Conservation (phyloP, 1,140 invertebrate genomes). For the Hydropsyche tenuis region DNA sequence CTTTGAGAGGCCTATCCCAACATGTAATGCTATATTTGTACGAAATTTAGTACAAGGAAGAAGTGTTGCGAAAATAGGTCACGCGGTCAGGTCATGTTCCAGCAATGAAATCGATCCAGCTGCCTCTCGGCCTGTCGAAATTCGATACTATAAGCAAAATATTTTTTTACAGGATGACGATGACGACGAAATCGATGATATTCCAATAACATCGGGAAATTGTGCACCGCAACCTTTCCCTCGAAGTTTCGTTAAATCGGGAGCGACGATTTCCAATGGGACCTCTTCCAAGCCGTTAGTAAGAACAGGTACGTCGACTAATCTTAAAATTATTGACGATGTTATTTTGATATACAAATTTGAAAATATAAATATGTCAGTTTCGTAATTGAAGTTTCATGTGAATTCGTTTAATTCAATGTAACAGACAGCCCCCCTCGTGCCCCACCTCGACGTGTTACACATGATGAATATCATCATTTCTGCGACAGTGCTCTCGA, state of each 20-base stretch:
- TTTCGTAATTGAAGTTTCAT: neutral
- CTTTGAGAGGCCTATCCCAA: conserved; percentile 6
- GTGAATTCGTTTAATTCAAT: conserved; percentile 24
- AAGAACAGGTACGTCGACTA: conserved; percentile 60
- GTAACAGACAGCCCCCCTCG: conserved; percentile 55
- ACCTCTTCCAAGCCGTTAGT: conserved; percentile 67
- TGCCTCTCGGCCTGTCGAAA: neutral
- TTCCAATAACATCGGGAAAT: conserved; percentile 55
- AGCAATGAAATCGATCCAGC: conserved; percentile 26
- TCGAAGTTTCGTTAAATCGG: conserved; percentile 52
- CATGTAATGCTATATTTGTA: neutral
- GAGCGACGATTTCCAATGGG: conserved; percentile 54
- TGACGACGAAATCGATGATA: conserved; percentile 63
- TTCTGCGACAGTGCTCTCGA: conserved; percentile 79
- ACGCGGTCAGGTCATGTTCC: conserved; percentile 19
- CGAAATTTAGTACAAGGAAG: neutral
- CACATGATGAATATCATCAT: conserved; percentile 76
- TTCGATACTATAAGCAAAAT: neutral
- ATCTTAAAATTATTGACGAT: conserved; percentile 2
- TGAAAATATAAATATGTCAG: neutral
- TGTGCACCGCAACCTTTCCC: conserved; percentile 59
- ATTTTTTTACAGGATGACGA: conserved; percentile 57
- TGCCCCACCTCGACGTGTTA: conserved; percentile 63
- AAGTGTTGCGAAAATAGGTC: conserved; percentile 16
- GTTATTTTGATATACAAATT: neutral